Conservation (phyloP, 2,797 vertebrate genomes). For the Hozukius guyotensis region DNA sequence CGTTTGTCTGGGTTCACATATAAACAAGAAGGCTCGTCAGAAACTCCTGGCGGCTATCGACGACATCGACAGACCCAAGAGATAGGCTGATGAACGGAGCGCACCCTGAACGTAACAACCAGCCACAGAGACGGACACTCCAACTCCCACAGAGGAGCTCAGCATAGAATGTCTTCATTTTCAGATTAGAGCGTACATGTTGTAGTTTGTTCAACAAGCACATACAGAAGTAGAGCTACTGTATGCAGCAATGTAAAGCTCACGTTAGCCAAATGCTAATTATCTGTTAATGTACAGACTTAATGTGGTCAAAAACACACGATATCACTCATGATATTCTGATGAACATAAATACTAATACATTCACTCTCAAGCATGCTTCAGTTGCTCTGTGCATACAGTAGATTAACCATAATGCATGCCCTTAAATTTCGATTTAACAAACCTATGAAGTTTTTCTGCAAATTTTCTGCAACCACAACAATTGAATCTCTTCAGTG, state of each 20-base stretch:
- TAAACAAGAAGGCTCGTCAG: constrained; percentile 98
- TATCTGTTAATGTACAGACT: background rate
- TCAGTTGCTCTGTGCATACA: constrained; percentile 12
- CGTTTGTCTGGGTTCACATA: constrained; percentile 96
- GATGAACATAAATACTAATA: background rate
- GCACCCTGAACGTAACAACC: background rate
- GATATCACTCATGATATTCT: background rate
- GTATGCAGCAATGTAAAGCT: background rate
- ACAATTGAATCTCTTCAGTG: background rate
- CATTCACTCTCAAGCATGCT: constrained; percentile 32
- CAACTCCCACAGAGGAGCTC: constrained; percentile 9
- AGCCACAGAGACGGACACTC: constrained; percentile 7
- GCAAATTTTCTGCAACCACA: background rate
- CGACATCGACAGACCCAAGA: constrained; percentile 95
- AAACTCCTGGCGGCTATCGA: constrained; percentile 96
- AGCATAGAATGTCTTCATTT: constrained; percentile 47
- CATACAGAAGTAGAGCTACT: background rate
- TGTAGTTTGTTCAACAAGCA: constrained; percentile 3
- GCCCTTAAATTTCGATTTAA: background rate
- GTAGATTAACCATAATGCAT: constrained; percentile 5
- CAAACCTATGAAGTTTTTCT: background rate
- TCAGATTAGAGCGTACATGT: background rate
- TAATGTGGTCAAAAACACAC: background rate
- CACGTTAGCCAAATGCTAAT: background rate
- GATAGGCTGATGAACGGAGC: constrained; percentile 82